Base-by-base conservation (phyloP, 2,797 vertebrate genomes). In the Enteromius radiatus region DNA sequence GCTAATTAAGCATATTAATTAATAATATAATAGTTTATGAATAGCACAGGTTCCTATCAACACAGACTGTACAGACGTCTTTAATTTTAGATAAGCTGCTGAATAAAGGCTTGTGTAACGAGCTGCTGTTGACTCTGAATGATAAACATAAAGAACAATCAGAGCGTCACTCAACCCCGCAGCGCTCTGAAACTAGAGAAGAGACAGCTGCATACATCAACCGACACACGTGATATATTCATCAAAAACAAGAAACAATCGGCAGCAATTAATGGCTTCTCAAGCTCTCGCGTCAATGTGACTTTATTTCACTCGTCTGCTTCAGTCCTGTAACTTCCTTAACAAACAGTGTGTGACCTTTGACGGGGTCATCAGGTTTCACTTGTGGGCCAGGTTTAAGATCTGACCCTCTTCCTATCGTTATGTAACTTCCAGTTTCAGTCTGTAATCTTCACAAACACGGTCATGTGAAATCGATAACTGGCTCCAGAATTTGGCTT, bases 331-430 rank as follows among this genome's bases (percentile, higher is more conserved):
- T 38, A 74, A 76, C 52, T 28, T 80, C 81, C 73, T 52, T 19
- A 9, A 65, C 26, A 83, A 83, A 83, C 64, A 73, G 17, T 5
- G 2, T 0, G 10, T 67, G n/a, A 74, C 64, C 78, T 75, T 78
- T 82, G 41, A 64, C 52, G 12, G 23, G 38, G 59, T 33, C 21
- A 23, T 10, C 31, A 7, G 1, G 26, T 10, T 76, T 63, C 0
- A 26, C 23, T 3, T 61, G n/a, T 8, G 23, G 15, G n/a, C 41
- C 54, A 38, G 26, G 68, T n/a, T 10, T n/a, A 28, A 21, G 63
- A 4, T 4, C 63, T 7, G 65, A 69, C 9, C 21, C 63, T 56
- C 33, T 61, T 70, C 67, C 67, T 61, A 54, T 21, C 38, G 5
- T 2, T 33, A n/a, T n/a, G n/a, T n/a, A n/a, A n/a, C n/a, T n/a